phyloP scores from a whole-genome alignment of 2,797 vertebrate genomes.

The Leontopithecus rosalia region DNA sequence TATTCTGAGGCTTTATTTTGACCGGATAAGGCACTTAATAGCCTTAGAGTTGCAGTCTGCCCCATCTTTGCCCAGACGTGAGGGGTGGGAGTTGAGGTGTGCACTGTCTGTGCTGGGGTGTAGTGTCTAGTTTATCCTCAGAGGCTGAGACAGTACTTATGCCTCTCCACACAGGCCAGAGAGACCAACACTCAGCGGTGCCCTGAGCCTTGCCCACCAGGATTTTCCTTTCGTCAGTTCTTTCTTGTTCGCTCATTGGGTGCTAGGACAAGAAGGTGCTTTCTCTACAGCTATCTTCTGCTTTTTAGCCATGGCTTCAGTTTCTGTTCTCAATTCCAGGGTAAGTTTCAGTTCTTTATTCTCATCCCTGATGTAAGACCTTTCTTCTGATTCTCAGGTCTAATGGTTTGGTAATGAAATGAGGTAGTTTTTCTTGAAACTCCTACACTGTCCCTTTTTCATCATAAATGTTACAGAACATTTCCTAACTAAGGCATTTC shows the following conservation, averaged over 20 bases:
- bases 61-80: background rate
- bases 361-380: background rate
- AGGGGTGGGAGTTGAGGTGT: fast-evolving
- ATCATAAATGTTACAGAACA: background rate
- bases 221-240: background rate
- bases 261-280: background rate
- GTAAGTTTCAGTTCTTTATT: slow-evolving; percentile 74
- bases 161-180: fast-evolving
- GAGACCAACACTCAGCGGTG: background rate
- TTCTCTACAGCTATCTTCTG: slow-evolving; percentile 46
- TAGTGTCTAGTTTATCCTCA: background rate
- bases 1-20: background rate
- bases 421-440: background rate
- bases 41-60: background rate
- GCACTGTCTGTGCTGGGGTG: fast-evolving
- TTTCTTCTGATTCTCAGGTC: slow-evolving; percentile 44
- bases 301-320: slow-evolving; percentile 55
- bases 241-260: background rate
- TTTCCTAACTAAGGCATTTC: background rate
- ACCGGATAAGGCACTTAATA: background rate
- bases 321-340: slow-evolving; percentile 72
- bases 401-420: slow-evolving; percentile 27
- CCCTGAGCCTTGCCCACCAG: background rate
- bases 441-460: background rate
- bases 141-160: background rate